Base-by-base conservation (phyloP, 2,888 invertebrate genomes). In the Synergus gifuensis region DNA sequence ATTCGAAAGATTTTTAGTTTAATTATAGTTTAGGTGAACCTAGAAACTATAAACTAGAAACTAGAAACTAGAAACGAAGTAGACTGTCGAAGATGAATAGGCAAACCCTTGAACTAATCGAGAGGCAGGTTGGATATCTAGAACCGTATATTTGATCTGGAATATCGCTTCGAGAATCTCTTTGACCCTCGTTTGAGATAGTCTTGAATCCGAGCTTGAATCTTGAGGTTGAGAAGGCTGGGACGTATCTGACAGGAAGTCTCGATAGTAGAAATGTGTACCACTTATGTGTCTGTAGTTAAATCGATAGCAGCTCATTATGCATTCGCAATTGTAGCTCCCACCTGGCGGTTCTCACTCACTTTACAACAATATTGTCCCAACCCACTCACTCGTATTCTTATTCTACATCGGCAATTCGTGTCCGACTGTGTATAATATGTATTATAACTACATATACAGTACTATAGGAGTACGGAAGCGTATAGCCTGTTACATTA, bases 261-360 rank as follows among this genome's bases (percentile, higher is more conserved):
- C 66, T 77, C 78, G 76, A 79, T 79, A 77, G 78, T 81, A 66
- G 78, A 76, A 79, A 82, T 79, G 78, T 83, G 77, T 83, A 83
- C 49, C 64, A 66, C 69, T 78, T 62, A 77, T 66, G 76, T 78
- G 63, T 76, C 62, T 62, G 28, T 54, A 77, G 81, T 83, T 76
- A 81, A 82, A 84, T 84, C 84, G 83, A 85, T 85, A 81, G 77
- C 46, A 63, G 79, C 84, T 83, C 83, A 83, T 86, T 85, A 84
- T 79, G 81, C 78, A 82, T 81, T 77, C 60, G 60, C 83, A 77
- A 77, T 80, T 83, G 81, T 80, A 80, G 79, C 80, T 81, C 82
- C 80, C 85, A 83, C 79, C 85, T 82, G 84, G 82, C 77, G 78
- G 60, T 80, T 78, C 76, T 82, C 83, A 80, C 81, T 80, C 64